These are phyloP conservation scores for Rhynchonycteris naso DNA, from an alignment of 2,797 vertebrate species.

Conservation along the genomic window DNA sequence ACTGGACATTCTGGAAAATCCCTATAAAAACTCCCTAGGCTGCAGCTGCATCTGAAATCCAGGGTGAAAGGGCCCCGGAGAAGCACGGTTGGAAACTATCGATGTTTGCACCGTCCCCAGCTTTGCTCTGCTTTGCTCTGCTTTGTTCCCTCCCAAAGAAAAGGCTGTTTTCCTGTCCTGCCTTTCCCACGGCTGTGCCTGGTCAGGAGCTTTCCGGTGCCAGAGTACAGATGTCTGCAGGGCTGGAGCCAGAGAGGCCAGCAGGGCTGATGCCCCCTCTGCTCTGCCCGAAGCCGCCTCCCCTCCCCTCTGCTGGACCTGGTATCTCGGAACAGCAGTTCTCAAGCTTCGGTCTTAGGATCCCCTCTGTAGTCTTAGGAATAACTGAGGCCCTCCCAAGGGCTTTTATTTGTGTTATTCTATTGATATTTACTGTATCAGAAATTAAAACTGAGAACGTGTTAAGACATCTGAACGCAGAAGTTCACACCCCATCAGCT, in stretches of 20 bases:
- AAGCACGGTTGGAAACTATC: not conserved
- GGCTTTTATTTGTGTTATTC: not conserved
- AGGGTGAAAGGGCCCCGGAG: not conserved
- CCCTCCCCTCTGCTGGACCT: not conserved
- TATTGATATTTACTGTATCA: not conserved
- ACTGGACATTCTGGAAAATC: slow-evolving; percentile 52
- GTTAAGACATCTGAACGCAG: not conserved
- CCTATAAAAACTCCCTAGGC: slow-evolving; percentile 62
- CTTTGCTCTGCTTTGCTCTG: not conserved
- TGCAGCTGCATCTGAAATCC: not conserved
- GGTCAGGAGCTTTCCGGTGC: not conserved
- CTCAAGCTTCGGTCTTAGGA: not conserved
- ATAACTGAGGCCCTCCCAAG: not conserved
- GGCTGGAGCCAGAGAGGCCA: not conserved
- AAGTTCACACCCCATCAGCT: no score
- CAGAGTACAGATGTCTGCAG: not conserved
- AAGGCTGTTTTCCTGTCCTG: not conserved
- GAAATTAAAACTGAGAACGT: not conserved
- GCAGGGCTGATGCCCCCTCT: slow-evolving; percentile 52
- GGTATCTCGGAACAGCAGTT: not conserved
- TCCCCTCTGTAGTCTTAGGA: not conserved
- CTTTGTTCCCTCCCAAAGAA: not conserved
- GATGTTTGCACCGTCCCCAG: accelerated
- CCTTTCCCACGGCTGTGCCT: not conserved
- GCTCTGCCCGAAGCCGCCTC: not conserved